phyloP scores from a whole-genome alignment of 1,140 invertebrate genomes.

The Megalopta genalis region DNA sequence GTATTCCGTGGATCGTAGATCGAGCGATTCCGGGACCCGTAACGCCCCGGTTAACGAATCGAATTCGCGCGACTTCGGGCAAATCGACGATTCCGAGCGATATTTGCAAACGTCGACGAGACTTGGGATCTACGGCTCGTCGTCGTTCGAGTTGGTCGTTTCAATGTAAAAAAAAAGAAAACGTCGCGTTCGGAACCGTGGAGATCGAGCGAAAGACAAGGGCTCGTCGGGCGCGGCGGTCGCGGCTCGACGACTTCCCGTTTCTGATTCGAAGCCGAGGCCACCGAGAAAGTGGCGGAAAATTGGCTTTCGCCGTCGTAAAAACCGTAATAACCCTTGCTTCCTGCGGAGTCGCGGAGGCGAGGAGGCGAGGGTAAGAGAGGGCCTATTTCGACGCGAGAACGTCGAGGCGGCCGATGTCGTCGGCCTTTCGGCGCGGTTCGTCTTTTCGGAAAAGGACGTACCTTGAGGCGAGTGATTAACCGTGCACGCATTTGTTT shows the following conservation, averaged over 20 bases:
- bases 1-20: slow-evolving; percentile 29
- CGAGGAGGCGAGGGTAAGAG: not conserved
- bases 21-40: slow-evolving; percentile 20
- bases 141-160: too few species aligned
- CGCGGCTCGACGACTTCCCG: slow-evolving; percentile 28
- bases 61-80: not conserved
- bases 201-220: not conserved
- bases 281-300: slow-evolving; percentile 39
- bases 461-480: slow-evolving; percentile 57
- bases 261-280: slow-evolving; percentile 25
- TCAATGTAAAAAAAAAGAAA: too few species aligned
- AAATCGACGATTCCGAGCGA: too few species aligned
- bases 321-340: slow-evolving; percentile 57
- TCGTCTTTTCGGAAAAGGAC: slow-evolving; percentile 57
- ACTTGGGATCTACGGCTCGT: too few species aligned
- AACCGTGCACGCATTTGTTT: slow-evolving; percentile 67
- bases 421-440: slow-evolving; percentile 58
- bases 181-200: not conserved
- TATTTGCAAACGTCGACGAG: too few species aligned
- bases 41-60: not conserved
- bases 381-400: slow-evolving; percentile 54
- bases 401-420: slow-evolving; percentile 36
- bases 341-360: slow-evolving; percentile 20
- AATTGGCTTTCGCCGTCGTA: slow-evolving; percentile 54
- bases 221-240: too few species aligned